Conservation (phyloP, 2,113 vertebrate species). For the Fregetta grallaria region DNA sequence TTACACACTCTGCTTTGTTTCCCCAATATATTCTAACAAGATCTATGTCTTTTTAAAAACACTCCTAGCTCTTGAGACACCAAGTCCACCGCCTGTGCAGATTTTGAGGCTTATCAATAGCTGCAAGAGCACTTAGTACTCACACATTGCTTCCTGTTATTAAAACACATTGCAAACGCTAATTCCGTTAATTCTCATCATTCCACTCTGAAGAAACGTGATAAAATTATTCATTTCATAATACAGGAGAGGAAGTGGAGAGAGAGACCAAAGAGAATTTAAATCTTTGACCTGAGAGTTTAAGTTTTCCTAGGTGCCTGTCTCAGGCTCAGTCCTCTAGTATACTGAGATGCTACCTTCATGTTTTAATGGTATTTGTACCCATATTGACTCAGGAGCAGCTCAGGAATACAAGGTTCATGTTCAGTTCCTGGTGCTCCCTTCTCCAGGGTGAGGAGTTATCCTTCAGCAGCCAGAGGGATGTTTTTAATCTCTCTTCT, state of each 20-base stretch:
- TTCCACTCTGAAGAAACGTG: neutral
- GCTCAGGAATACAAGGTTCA: neutral
- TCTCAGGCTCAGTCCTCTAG: neutral
- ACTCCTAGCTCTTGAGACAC: neutral
- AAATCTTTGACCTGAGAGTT: neutral
- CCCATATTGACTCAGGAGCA: neutral
- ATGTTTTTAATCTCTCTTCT: neutral
- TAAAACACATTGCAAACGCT: neutral
- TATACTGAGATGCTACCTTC: neutral
- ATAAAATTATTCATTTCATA: neutral
- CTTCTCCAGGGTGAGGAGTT: neutral
- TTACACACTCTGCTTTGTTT: neutral
- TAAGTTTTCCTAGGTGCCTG: neutral
- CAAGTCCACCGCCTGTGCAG: neutral
- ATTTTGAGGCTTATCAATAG: neutral
- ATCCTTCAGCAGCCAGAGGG: neutral
- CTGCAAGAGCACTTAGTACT: neutral
- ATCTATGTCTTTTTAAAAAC: neutral
- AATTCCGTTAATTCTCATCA: neutral
- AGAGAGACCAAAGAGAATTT: neutral
- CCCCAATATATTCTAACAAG: neutral
- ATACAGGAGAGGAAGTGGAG: neutral
- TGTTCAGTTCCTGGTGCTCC: neutral
- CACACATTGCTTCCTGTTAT: neutral
- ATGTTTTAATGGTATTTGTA: neutral